A percentile compares a stretch with the other conserved stretches of the same genome.
These are phyloP conservation scores for Glossosoma conforme DNA, from an alignment of 1,140 invertebrate genomes.

Conservation along the genomic window DNA sequence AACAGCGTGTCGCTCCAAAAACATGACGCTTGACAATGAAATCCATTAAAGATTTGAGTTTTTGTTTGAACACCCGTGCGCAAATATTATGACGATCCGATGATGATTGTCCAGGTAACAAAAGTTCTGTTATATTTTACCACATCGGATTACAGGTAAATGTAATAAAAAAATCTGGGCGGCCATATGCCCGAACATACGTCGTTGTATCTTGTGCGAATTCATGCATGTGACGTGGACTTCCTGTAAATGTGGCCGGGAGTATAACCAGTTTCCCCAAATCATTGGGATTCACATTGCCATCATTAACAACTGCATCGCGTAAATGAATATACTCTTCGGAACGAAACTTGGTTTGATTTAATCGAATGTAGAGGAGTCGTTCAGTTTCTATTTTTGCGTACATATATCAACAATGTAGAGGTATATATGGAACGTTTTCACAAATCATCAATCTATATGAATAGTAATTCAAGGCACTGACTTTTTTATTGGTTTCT, in stretches of 20 bases:
- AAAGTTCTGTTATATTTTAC: slow-evolving; percentile 33
- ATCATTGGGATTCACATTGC: slow-evolving; percentile 2
- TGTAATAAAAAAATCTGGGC: slow-evolving; percentile 37
- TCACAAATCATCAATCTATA: slow-evolving; percentile 35
- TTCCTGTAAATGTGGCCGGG: slow-evolving; percentile 43
- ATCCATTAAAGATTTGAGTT: slow-evolving; percentile 37
- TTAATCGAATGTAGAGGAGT: slow-evolving; percentile 40
- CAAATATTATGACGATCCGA: slow-evolving; percentile 34
- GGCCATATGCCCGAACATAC: slow-evolving; percentile 43
- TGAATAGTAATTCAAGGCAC: slow-evolving; percentile 35
- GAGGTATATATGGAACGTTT: slow-evolving; percentile 38
- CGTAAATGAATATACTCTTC: slow-evolving; percentile 34
- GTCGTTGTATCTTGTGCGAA: slow-evolving; percentile 42
- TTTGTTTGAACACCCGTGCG: slow-evolving; percentile 38
- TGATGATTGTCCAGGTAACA: slow-evolving; percentile 34
- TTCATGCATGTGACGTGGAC: slow-evolving; percentile 44
- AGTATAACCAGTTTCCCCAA: slow-evolving; percentile 37
- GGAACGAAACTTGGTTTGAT: slow-evolving; percentile 36
- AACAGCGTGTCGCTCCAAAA: slow-evolving; percentile 36
- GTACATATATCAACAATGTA: slow-evolving; percentile 49
- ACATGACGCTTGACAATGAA: slow-evolving; percentile 34
- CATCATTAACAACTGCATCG: slow-evolving; percentile 33
- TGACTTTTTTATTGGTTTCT: too few relatives aligned
- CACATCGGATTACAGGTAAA: slow-evolving; percentile 48
- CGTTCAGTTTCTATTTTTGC: slow-evolving; percentile 47